Conservation (phyloP, 2,888 invertebrate species). For the Diarsia brunnea region DNA sequence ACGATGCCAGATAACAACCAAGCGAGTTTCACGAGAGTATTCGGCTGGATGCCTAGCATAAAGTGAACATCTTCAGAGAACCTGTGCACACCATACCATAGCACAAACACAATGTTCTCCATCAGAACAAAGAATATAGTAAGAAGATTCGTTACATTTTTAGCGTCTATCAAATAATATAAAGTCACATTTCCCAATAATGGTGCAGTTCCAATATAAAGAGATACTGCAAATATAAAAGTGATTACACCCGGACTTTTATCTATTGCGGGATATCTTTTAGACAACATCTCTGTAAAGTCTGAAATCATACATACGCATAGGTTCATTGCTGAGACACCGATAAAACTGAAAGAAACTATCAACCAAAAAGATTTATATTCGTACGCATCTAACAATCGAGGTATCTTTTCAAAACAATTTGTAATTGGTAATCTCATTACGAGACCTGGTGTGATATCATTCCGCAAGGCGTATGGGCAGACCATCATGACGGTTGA, state of each 20-base stretch:
- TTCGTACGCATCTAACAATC: constrained; percentile 76
- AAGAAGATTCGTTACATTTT: constrained; percentile 66
- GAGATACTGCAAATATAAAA: constrained; percentile 61
- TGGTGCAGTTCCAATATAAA: constrained; percentile 79
- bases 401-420: constrained; percentile 81
- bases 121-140: constrained; percentile 72
- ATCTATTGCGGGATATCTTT: constrained; percentile 67
- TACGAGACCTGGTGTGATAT: constrained; percentile 65
- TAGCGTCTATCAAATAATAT: constrained; percentile 68
- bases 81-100: constrained; percentile 82
- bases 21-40: constrained; percentile 74
- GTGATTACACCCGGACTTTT: constrained; percentile 76
- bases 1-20: constrained; percentile 75
- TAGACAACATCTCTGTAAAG: constrained; percentile 72
- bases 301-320: constrained; percentile 73
- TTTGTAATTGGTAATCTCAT: constrained; percentile 69
- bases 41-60: constrained; percentile 85
- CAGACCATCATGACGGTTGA: constrained; percentile 80
- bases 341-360: constrained; percentile 73
- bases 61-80: constrained; percentile 88
- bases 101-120: constrained; percentile 80
- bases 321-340: constrained; percentile 71
- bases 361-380: constrained; percentile 75
- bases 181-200: constrained; percentile 74
- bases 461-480: constrained; percentile 78